Conservation (phyloP, 1,140 invertebrate genomes). For the Ceratoteleas bidentatus region DNA sequence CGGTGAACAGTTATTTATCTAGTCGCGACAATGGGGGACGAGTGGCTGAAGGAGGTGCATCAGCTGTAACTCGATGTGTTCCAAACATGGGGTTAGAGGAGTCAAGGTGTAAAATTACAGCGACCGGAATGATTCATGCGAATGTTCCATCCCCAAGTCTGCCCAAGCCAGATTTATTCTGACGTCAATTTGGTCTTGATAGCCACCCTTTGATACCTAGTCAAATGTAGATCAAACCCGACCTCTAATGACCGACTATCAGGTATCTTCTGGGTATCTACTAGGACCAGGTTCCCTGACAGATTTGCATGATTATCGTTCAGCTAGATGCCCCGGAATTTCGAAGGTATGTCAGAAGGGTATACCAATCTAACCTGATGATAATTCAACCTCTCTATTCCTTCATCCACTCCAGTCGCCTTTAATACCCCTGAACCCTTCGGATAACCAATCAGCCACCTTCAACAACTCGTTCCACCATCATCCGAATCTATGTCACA, state of each 20-base stretch:
- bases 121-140: too few relatives aligned
- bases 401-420: background rate
- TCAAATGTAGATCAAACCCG: background rate
- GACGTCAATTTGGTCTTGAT: background rate
- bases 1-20: conserved; percentile 33
- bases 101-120: too few relatives aligned
- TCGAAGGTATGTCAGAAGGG: too few relatives aligned
- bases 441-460: background rate
- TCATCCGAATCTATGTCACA: conserved; percentile 5
- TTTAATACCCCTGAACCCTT: background rate
- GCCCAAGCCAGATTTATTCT: background rate
- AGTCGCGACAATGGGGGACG: conserved; percentile 11
- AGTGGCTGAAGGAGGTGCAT: background rate
- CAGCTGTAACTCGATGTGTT: background rate
- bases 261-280: background rate
- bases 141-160: too few relatives aligned
- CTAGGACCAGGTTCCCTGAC: background rate
- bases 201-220: background rate
- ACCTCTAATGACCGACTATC: background rate
- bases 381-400: too few relatives aligned
- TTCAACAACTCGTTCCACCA: background rate
- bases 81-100: too few relatives aligned
- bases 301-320: background rate
- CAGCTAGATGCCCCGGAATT: too few relatives aligned
- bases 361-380: too few relatives aligned